phyloP scores from a whole-genome alignment of 2,113 vertebrate genomes.

The Narcine bancroftii region DNA sequence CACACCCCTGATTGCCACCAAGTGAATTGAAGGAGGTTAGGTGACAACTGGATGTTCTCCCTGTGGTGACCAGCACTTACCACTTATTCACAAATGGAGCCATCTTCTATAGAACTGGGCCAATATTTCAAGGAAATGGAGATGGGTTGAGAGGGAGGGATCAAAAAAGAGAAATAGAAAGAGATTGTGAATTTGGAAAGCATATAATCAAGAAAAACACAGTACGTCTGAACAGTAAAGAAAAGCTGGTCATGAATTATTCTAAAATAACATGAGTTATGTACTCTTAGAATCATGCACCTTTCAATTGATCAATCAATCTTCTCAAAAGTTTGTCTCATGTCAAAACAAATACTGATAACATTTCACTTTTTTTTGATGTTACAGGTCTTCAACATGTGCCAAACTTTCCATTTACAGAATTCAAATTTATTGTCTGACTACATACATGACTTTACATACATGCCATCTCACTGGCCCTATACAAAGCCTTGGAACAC shows the following conservation, averaged over 20 bases:
- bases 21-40: neutral
- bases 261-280: neutral
- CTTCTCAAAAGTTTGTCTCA: neutral
- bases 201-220: neutral
- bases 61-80: neutral
- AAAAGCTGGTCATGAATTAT: neutral
- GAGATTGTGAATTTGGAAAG: neutral
- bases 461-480: too few species aligned
- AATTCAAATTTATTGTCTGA: too few species aligned
- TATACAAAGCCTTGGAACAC: too few species aligned
- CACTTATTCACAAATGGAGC: neutral
- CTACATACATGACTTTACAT: too few species aligned
- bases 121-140: neutral
- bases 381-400: neutral
- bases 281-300: neutral
- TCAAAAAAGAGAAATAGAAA: neutral
- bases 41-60: neutral
- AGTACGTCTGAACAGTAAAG: neutral
- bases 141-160: neutral
- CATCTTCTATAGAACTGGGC: neutral
- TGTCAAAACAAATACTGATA: neutral
- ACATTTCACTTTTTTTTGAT: neutral
- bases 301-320: neutral
- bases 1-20: neutral
- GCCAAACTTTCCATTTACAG: neutral